Evolutionary conservation across 2,888 invertebrate genomes (phyloP).

Genomic region (Sarcophaga variegata): DNA sequence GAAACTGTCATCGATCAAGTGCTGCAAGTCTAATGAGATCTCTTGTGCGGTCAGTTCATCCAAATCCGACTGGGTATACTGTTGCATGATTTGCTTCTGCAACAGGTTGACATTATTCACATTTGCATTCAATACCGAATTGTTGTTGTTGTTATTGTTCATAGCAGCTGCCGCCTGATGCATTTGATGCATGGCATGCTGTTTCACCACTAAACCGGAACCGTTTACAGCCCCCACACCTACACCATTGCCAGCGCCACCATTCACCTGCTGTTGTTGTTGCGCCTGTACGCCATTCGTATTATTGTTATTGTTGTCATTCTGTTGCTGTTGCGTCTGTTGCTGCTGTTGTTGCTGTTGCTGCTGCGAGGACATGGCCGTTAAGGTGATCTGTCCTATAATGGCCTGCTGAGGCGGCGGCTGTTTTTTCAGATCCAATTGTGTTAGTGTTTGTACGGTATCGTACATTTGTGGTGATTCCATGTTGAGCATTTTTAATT

Average conservation of each 20-base stretch:
- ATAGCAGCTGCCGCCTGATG: conserved; percentile 78
- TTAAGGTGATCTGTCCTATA: conserved; percentile 80
- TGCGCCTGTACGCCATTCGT: background rate
- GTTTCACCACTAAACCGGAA: conserved; percentile 79
- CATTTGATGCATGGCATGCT: conserved; percentile 81
- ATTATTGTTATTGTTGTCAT: conserved; percentile 70
- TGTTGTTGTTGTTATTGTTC: conserved; percentile 74
- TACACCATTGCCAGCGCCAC: conserved; percentile 38
- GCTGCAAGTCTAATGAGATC: conserved; percentile 95
- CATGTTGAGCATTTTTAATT: conserved; percentile 81
- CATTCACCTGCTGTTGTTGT: conserved; percentile 71
- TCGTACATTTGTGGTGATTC: conserved; percentile 83
- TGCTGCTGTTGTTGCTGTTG: conserved; percentile 68
- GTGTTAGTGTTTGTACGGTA: conserved; percentile 81
- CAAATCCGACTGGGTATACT: conserved; percentile 90
- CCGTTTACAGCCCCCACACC: background rate
- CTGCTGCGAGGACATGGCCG: conserved; percentile 79
- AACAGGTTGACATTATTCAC: conserved; percentile 81
- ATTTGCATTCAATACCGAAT: conserved; percentile 71
- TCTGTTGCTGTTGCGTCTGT: conserved; percentile 73
- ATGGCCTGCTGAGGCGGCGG: conserved; percentile 80
- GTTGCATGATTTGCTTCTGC: conserved; percentile 85
- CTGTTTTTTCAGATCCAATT: conserved; percentile 82
- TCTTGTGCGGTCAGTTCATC: conserved; percentile 96
- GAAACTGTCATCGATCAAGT: conserved; percentile 96